Conservation (phyloP, 2,797 vertebrate genomes). For the Nasua narica region DNA sequence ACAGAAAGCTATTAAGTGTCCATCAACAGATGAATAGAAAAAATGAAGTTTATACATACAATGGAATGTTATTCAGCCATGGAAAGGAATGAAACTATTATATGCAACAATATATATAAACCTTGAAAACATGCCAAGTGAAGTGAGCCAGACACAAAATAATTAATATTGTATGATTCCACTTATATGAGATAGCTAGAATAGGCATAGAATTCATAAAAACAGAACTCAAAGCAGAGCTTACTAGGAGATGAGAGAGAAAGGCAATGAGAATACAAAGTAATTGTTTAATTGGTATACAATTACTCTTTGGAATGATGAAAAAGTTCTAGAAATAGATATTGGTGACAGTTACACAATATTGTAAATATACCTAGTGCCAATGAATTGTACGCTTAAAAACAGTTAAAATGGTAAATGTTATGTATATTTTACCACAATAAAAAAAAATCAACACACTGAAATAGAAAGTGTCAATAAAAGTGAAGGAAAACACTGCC, state of each 20-base stretch:
- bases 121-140: background rate
- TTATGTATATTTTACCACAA: background rate
- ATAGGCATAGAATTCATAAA: background rate
- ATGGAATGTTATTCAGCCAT: background rate
- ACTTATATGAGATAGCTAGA: background rate
- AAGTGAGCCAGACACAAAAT: background rate
- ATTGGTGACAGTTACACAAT: background rate
- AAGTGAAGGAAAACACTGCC: background rate
- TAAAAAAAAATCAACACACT: background rate
- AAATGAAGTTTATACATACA: background rate
- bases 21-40: background rate
- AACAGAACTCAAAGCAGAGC: background rate
- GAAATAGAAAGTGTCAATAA: background rate
- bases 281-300: background rate
- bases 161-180: background rate
- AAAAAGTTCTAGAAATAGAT: background rate
- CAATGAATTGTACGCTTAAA: background rate
- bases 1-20: background rate
- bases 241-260: background rate
- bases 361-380: background rate
- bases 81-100: background rate
- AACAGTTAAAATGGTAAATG: background rate
- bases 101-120: background rate
- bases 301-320: background rate
- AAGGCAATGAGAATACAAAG: background rate